phyloP scores from a whole-genome alignment of 1,140 invertebrate genomes.

The Drosophila fuyamai region DNA sequence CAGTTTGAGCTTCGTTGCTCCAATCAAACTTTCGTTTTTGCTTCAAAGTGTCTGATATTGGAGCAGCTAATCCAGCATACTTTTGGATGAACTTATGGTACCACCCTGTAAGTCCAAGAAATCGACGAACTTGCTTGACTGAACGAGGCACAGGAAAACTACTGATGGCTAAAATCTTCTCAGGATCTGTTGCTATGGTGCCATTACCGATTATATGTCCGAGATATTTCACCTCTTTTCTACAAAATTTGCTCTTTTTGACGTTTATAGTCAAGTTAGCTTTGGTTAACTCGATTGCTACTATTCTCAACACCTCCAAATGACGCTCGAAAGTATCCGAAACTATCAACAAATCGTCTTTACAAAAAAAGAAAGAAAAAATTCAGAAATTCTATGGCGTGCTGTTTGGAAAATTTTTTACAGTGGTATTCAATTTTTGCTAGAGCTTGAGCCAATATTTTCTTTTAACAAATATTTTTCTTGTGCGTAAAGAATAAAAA shows the following conservation, averaged over 20 bases:
- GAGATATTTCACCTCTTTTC: not conserved
- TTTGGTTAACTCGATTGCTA: no score
- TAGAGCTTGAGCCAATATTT: no score
- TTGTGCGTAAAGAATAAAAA: no score
- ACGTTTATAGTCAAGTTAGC: constrained; percentile 2
- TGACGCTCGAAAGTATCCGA: no score
- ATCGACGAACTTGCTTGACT: constrained; percentile 5
- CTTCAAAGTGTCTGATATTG: constrained; percentile 5
- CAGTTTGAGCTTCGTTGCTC: not conserved
- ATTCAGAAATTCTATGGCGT: no score
- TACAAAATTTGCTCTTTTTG: not conserved
- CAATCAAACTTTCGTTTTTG: no score
- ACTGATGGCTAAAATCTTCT: not conserved
- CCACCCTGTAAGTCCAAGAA: constrained; percentile 9
- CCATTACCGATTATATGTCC: constrained; percentile 1
- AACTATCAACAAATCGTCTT: no score
- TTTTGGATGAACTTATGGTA: constrained; percentile 17
- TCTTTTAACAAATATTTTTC: no score
- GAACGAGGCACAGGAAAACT: not conserved
- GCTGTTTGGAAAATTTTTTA: no score
- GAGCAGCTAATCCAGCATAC: constrained; percentile 4
- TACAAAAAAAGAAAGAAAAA: no score
- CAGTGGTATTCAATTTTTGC: no score
- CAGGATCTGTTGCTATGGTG: not conserved
- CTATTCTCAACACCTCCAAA: no score